Conservation (phyloP, 2,888 invertebrate genomes). For the Branchipolynoe longqiensis region DNA sequence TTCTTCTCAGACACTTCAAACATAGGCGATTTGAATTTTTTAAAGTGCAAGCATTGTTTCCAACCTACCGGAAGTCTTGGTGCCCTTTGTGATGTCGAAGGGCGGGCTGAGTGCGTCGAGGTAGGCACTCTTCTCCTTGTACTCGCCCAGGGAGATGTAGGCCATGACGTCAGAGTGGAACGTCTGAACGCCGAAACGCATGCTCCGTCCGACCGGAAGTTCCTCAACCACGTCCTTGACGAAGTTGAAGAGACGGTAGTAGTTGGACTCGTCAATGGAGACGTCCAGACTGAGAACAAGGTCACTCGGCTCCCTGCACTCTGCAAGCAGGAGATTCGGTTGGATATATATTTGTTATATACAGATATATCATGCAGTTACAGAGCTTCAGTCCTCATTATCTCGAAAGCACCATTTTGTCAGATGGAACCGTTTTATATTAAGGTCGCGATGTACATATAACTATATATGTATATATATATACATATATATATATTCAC, state of each 20-base stretch:
- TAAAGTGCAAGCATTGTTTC: constrained; percentile 44
- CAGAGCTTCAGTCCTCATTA: too few relatives aligned
- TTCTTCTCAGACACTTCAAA: too few relatives aligned
- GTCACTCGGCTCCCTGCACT: constrained; percentile 25
- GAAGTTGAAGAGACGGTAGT: constrained; percentile 54
- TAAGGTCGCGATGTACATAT: too few relatives aligned
- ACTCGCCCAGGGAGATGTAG: constrained; percentile 62
- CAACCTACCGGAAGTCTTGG: constrained; percentile 62
- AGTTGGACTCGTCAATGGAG: constrained; percentile 25
- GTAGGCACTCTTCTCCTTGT: constrained; percentile 26
- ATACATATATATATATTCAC: too few relatives aligned
- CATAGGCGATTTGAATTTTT: too few relatives aligned
- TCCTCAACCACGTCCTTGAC: constrained; percentile 56
- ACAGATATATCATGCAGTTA: too few relatives aligned
- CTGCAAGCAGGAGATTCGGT: not conserved
- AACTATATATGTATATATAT: too few relatives aligned
- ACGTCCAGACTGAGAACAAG: constrained; percentile 25
- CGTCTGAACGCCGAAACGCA: constrained; percentile 61
- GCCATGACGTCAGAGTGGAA: constrained; percentile 62
- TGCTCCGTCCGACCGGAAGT: constrained; percentile 58
- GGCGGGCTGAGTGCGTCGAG: constrained; percentile 58
- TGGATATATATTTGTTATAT: not conserved
- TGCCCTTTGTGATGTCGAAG: constrained; percentile 60
- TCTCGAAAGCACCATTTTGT: too few relatives aligned
- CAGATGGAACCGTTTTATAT: too few relatives aligned